Evolutionary conservation across 2,888 invertebrate genomes (phyloP).

Genomic region (Cactoblastis cactorum): DNA sequence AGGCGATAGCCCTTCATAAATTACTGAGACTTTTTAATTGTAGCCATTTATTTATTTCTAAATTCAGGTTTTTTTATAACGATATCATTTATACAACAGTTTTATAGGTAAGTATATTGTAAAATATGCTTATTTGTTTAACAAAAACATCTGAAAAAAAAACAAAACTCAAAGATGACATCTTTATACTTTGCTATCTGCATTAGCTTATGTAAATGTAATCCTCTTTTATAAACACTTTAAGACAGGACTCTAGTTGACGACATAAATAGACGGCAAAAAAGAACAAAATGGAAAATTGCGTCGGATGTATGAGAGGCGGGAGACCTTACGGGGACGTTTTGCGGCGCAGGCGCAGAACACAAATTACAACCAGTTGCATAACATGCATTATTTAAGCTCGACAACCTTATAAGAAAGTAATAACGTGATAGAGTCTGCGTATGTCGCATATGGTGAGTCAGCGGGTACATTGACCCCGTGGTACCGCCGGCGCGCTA

Average conservation of each 20-base stretch:
- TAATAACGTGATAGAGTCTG: constrained; percentile 72
- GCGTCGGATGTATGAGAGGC: constrained; percentile 24
- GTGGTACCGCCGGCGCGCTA: constrained; percentile 60
- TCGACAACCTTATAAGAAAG: constrained; percentile 75
- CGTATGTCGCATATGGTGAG: constrained; percentile 65
- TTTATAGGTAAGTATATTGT: background rate
- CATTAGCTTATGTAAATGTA: constrained; percentile 7
- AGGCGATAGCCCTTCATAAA: constrained; percentile 18
- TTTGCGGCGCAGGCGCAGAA: constrained; percentile 40
- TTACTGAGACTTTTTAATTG: constrained; percentile 14
- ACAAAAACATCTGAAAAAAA: background rate
- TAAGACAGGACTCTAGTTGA: constrained; percentile 9
- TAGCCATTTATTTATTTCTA: background rate
- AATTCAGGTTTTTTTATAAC: background rate
- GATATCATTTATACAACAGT: background rate
- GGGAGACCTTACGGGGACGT: constrained; percentile 28
- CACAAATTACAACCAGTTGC: constrained; percentile 73
- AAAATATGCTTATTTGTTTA: background rate
- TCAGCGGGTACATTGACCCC: constrained; percentile 70
- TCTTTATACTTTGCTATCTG: constrained; percentile 2
- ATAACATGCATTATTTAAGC: constrained; percentile 77
- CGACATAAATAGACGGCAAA: constrained; percentile 13
- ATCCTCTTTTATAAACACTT: constrained; percentile 10
- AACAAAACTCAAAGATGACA: constrained; percentile 2
- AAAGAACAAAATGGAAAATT: constrained; percentile 10